phyloP scores from a whole-genome alignment of 2,888 invertebrate species.

The Brachycybe producta region DNA sequence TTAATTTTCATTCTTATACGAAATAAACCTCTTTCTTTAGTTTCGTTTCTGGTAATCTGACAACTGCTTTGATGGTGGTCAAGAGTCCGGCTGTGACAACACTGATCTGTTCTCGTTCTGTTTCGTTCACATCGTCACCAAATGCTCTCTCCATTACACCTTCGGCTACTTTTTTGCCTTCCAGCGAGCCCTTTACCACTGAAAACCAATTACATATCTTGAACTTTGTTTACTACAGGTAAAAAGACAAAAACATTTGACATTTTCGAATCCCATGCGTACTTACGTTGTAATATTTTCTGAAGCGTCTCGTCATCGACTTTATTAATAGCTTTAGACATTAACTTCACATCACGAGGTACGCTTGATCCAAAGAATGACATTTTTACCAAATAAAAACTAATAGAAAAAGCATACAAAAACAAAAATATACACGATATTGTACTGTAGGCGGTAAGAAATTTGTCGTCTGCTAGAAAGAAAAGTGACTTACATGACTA shows the following conservation, averaged over 20 bases:
- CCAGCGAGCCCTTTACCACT: neutral
- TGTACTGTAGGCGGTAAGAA: too few relatives aligned
- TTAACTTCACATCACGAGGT: slow-evolving; percentile 3
- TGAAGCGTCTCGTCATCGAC: neutral
- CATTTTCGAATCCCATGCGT: too few relatives aligned
- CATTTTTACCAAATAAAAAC: slow-evolving; percentile 4
- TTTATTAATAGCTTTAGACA: neutral
- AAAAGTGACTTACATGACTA: too few relatives aligned
- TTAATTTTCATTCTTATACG: too few relatives aligned
- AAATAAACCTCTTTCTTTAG: neutral
- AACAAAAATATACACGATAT: too few relatives aligned
- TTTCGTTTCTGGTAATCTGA: neutral
- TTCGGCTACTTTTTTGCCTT: neutral
- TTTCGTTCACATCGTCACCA: neutral
- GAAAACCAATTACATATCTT: neutral
- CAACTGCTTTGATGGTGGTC: neutral
- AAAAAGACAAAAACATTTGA: neutral
- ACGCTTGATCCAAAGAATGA: slow-evolving; percentile 4
- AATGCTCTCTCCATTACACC: neutral
- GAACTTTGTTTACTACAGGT: neutral
- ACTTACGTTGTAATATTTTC: slow-evolving; percentile 8
- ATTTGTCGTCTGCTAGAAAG: too few relatives aligned
- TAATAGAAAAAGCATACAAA: too few relatives aligned
- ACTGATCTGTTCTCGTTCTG: neutral
- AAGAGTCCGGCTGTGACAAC: slow-evolving; percentile 3